A percentile compares a stretch with the other conserved stretches of the same genome.
Evolutionary conservation across 2,797 vertebrate species (phyloP).

Genomic region (Lutjanus campechanus): DNA sequence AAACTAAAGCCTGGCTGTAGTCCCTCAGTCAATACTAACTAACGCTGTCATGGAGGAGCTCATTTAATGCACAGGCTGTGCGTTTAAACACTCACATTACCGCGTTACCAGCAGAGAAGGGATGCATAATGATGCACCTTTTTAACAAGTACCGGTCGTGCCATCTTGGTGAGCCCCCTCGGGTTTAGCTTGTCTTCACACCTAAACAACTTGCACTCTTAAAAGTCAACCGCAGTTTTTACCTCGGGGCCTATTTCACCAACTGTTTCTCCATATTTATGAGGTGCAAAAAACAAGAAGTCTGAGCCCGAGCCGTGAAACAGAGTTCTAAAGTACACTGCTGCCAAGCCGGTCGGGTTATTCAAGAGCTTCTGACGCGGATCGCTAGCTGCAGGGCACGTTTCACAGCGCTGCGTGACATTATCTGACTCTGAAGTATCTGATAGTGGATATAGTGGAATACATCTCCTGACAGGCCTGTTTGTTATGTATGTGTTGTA

Average conservation of each 20-base stretch:
- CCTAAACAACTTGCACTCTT: slow-evolving; percentile 37
- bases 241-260: slow-evolving; percentile 33
- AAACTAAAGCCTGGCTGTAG: neutral
- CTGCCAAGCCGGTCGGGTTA: slow-evolving; percentile 15
- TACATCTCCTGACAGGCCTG: neutral
- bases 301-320: slow-evolving; percentile 31
- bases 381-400: slow-evolving; percentile 14
- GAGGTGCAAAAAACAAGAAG: slow-evolving; percentile 18
- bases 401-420: slow-evolving; percentile 30
- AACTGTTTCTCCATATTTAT: slow-evolving; percentile 58
- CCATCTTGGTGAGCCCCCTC: neutral
- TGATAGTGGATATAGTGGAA: slow-evolving; percentile 17
- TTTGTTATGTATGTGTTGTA: slow-evolving; percentile 15
- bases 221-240: slow-evolving; percentile 25
- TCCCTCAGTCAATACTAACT: neutral
- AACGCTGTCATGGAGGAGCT: neutral
- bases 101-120: neutral
- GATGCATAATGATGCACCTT: slow-evolving; percentile 10
- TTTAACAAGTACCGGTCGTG: slow-evolving; percentile 7
- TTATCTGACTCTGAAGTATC: slow-evolving; percentile 12
- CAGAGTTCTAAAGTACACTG: slow-evolving; percentile 33
- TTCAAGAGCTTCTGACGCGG: slow-evolving; percentile 28
- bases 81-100: slow-evolving; percentile 1
- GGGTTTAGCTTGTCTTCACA: slow-evolving; percentile 29
- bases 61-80: neutral